Conservation (phyloP, 2,797 vertebrate species). For the Coregonus ussuriensis region DNA sequence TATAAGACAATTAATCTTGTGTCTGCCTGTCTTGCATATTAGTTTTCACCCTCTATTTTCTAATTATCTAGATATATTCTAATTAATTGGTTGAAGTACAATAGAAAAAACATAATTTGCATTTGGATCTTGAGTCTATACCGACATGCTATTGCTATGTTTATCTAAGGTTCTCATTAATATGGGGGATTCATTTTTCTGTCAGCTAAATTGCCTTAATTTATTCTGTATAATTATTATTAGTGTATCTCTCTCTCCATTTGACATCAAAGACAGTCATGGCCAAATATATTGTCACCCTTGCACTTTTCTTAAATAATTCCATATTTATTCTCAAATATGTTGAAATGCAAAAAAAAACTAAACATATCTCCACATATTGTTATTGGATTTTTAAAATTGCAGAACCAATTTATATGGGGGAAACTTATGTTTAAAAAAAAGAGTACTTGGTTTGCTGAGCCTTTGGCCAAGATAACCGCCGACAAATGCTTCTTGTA, state of each 20-base stretch:
- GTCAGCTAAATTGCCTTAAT: constrained; percentile 3
- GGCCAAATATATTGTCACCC: no score
- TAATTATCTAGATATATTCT: not conserved
- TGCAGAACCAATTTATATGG: no score
- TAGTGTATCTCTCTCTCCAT: not conserved
- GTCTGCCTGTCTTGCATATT: not conserved
- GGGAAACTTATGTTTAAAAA: no score
- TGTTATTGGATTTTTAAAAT: no score
- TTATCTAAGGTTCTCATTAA: constrained; percentile 24
- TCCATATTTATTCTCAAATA: no score
- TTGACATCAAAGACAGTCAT: not conserved
- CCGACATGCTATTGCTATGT: constrained; percentile 6
- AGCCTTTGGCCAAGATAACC: no score
- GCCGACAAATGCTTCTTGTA: no score
- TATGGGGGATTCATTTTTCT: not conserved
- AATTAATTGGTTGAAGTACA: not conserved
- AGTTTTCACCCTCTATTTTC: not conserved
- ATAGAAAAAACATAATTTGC: not conserved
- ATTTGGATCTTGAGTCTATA: constrained; percentile 10
- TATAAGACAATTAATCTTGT: not conserved
- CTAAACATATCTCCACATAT: no score
- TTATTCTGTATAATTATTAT: constrained; percentile 4
- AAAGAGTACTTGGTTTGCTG: no score
- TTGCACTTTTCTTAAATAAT: no score
- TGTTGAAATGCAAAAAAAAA: no score